These are phyloP conservation scores for Poecilia velifera DNA, from an alignment of 2,797 vertebrate species.

Conservation along the genomic window DNA sequence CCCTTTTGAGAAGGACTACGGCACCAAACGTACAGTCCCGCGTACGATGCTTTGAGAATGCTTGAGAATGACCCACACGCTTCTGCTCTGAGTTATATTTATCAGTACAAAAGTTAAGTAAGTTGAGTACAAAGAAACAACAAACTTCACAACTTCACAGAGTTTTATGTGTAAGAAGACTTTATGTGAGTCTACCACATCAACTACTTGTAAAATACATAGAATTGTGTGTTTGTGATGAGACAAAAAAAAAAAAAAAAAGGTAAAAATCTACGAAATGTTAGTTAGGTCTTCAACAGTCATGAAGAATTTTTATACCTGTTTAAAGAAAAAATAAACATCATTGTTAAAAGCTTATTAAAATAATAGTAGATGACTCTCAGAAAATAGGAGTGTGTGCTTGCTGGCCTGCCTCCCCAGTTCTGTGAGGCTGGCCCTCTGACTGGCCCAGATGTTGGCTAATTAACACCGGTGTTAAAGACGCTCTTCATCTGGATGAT, in stretches of 20 bases:
- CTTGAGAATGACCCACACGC: background rate
- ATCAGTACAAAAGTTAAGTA: background rate
- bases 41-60: background rate
- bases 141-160: background rate
- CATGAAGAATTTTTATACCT: background rate
- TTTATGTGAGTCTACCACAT: background rate
- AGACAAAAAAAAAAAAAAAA: too few relatives aligned
- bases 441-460: conserved; percentile 83
- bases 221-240: background rate
- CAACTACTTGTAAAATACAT: background rate
- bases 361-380: conserved; percentile 16
- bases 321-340: background rate
- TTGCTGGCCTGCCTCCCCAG: conserved; percentile 30
- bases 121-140: background rate
- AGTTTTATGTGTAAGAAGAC: background rate
- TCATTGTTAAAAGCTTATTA: background rate
- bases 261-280: background rate
- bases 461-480: conserved; percentile 85
- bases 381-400: conserved; percentile 38
- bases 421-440: conserved; percentile 63
- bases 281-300: background rate
- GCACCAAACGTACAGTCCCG: background rate
- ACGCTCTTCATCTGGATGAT: conserved; percentile 84
- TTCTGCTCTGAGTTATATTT: background rate
- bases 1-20: background rate